These are phyloP conservation scores for Plodia interpunctella DNA, from an alignment of 1,140 invertebrate genomes.

Conservation along the genomic window DNA sequence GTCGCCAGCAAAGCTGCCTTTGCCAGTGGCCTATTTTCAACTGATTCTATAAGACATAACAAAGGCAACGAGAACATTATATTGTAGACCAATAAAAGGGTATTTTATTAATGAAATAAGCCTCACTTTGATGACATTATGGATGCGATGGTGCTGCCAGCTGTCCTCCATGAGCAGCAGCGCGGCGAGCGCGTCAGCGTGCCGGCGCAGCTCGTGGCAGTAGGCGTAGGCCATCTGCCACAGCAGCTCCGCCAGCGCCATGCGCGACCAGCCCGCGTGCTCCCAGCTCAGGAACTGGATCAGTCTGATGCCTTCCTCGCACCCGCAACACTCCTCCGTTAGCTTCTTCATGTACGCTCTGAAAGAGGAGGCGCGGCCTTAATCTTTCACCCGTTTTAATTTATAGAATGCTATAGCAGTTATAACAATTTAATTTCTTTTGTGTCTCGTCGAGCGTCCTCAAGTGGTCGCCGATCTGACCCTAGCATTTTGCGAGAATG, in stretches of 20 bases:
- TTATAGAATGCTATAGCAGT: no score
- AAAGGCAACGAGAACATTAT: no score
- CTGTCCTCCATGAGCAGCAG: slow-evolving; percentile 95
- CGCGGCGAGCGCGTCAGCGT: slow-evolving; percentile 92
- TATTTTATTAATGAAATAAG: no score
- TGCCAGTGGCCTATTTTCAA: no score
- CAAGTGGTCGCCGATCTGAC: no score
- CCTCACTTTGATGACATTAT: slow-evolving; percentile 90
- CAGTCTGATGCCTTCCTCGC: slow-evolving; percentile 93
- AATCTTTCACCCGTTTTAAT: background rate
- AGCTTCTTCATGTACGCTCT: slow-evolving; percentile 95
- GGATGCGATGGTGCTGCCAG: slow-evolving; percentile 95
- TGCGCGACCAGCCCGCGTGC: slow-evolving; percentile 94
- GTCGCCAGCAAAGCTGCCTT: no score
- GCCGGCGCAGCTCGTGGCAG: slow-evolving; percentile 94
- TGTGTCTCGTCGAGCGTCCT: no score
- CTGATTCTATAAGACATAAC: no score
- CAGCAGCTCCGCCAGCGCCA: slow-evolving; percentile 91
- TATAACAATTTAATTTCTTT: no score
- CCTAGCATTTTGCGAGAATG: no score
- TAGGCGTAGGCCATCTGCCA: slow-evolving; percentile 97
- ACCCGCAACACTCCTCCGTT: slow-evolving; percentile 94
- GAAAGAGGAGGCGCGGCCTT: no score
- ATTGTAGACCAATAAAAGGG: no score
- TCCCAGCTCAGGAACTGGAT: slow-evolving; percentile 97